Base-by-base conservation (phyloP, 2,888 invertebrate species). In the Calephelis perditalis region DNA sequence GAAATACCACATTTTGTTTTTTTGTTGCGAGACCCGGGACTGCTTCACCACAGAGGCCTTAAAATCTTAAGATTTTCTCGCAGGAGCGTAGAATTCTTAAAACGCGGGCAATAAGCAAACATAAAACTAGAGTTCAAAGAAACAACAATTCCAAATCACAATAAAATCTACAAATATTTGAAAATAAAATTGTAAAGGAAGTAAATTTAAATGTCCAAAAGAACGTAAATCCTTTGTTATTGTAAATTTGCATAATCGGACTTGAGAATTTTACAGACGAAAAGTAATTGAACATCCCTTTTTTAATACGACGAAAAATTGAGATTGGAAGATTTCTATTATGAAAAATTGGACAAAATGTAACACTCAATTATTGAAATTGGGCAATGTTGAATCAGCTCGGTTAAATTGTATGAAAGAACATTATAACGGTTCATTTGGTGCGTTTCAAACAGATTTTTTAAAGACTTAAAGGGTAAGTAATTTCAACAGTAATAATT, bases 231-330 rank as follows among this genome's bases (percentile, higher is more conserved):
- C 43, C 40, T 40, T 73, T 73, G 71, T 76, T 77, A 74, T 75
- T 76, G 69, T 70, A 75, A 76, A 80, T 81, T 78, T 79, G 73
- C 81, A 81, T 82, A 82, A 84, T 79, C 79, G 74, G 46, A 60
- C 65, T 66, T 64, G 62, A 70, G 69, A 74, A 72, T 72, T 65
- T 64, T 61, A 66, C 65, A 64, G 68, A 63, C 65, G 63, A 62
- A 65, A 60, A 52, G 49, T 67, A 73, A 76, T 61, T 61, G 61
- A 63, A 75, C 74, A 74, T 74, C 68, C 71, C 71, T 52, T 64
- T 62, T 75, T 77, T 79, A 81, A 82, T 78, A 78, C 77, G 77
- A 74, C 72, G 76, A 76, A 77, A 82, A 81, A 81, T 80, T 78
- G 71, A 73, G 66, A 66, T 63, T 70, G 60, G 62, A 40, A 63